These are phyloP conservation scores for Volucella inflata DNA, from an alignment of 2,888 invertebrate genomes.

Conservation along the genomic window DNA sequence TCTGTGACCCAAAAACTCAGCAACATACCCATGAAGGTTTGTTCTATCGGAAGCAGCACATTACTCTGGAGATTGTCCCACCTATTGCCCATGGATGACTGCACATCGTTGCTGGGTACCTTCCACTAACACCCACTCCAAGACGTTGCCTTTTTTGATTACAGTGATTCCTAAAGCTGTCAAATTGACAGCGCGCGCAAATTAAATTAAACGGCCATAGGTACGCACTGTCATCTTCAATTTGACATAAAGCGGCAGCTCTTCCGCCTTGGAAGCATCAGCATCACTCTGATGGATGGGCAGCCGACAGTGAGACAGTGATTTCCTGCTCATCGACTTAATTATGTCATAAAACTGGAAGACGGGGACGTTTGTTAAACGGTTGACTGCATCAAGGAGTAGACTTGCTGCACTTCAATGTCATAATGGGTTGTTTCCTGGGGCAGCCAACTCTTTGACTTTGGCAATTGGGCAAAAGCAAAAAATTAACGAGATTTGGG, in stretches of 20 bases:
- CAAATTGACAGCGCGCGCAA: not conserved
- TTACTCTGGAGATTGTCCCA: not conserved
- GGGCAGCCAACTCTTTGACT: not conserved
- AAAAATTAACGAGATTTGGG: slow-evolving; percentile 54
- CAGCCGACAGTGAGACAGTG: slow-evolving; percentile 12
- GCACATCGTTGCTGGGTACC: slow-evolving; percentile 8
- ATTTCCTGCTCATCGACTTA: slow-evolving; percentile 59
- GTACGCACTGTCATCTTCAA: slow-evolving; percentile 23
- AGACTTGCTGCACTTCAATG: slow-evolving; percentile 36
- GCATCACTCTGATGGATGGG: slow-evolving; percentile 5
- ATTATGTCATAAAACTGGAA: slow-evolving; percentile 52
- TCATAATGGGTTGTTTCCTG: slow-evolving; percentile 47
- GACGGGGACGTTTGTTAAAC: slow-evolving; percentile 22
- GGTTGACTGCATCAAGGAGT: not conserved
- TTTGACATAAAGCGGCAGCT: slow-evolving; percentile 58
- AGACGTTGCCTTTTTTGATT: not conserved
- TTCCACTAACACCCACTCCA: not conserved
- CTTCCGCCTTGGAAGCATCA: slow-evolving; percentile 34
- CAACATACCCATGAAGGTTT: slow-evolving; percentile 55
- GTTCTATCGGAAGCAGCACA: slow-evolving; percentile 55
- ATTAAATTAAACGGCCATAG: slow-evolving; percentile 45
- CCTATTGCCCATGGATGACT: not conserved
- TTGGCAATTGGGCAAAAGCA: not conserved
- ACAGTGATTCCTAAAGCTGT: slow-evolving; percentile 13
- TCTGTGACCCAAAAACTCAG: slow-evolving; percentile 61